Conservation (phyloP, 2,888 invertebrate species). For the Hedya salicella region DNA sequence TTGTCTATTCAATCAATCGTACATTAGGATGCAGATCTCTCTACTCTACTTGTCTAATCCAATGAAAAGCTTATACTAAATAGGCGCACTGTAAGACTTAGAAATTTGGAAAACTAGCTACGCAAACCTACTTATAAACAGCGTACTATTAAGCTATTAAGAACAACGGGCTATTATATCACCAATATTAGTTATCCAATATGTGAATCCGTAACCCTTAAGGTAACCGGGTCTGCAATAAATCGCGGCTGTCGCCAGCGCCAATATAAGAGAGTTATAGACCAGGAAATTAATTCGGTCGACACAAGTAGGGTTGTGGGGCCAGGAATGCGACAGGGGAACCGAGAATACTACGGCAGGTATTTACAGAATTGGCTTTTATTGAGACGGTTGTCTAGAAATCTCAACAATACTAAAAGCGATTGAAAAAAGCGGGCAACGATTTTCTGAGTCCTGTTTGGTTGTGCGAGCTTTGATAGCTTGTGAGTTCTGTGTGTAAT, state of each 20-base stretch:
- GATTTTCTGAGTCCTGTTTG: too few relatives aligned
- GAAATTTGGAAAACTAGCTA: too few relatives aligned
- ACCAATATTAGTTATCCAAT: conserved; percentile 36
- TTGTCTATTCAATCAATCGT: too few relatives aligned
- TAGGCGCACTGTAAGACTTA: too few relatives aligned
- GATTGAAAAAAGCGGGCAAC: too few relatives aligned
- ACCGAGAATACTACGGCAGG: conserved; percentile 7
- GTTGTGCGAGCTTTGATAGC: too few relatives aligned
- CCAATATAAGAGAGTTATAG: conserved; percentile 84
- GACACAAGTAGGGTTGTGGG: conserved; percentile 78
- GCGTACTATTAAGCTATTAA: conserved; percentile 2
- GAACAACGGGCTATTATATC: conserved; percentile 13
- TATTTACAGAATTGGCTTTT: neutral
- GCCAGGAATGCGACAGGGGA: conserved; percentile 46
- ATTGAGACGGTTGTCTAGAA: too few relatives aligned
- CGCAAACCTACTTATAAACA: neutral
- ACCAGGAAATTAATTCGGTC: conserved; percentile 84
- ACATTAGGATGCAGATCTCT: too few relatives aligned
- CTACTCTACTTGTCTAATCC: too few relatives aligned
- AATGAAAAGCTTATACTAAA: too few relatives aligned
- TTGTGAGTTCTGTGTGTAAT: too few relatives aligned
- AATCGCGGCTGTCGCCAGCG: conserved; percentile 78
- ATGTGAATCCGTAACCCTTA: conserved; percentile 36
- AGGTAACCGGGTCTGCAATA: conserved; percentile 73
- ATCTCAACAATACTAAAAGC: too few relatives aligned